Percentiles rank a stretch among this genome's conserved stretches.
phyloP scores from a whole-genome alignment of 2,113 vertebrate species.

The Cottus gobio region DNA sequence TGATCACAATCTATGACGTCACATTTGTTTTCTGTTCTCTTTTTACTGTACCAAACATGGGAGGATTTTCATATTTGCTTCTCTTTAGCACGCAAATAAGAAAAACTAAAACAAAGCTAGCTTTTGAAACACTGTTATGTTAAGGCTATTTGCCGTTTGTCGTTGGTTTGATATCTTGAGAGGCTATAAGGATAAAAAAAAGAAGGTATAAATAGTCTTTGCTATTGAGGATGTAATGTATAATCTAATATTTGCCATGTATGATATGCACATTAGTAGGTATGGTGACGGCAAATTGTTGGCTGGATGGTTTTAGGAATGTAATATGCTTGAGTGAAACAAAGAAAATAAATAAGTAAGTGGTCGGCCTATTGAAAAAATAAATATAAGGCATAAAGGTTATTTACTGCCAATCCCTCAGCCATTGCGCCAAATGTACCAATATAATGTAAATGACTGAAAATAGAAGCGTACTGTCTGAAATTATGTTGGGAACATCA shows the following conservation, averaged over 20 bases:
- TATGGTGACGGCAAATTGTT: constrained; percentile 35
- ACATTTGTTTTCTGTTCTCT: constrained; percentile 54
- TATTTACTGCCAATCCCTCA: constrained; percentile 7
- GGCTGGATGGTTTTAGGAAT: constrained; percentile 26
- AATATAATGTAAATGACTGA: constrained; percentile 5
- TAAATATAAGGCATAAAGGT: neutral
- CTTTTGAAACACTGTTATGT: constrained; percentile 38
- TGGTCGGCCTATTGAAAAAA: neutral
- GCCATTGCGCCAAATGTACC: neutral
- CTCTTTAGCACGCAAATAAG: constrained; percentile 25
- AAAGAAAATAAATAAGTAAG: constrained; percentile 7
- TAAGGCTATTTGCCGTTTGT: constrained; percentile 42
- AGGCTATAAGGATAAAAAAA: constrained; percentile 21
- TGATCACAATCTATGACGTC: constrained; percentile 54
- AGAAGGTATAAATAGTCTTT: constrained; percentile 51
- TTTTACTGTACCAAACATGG: constrained; percentile 53
- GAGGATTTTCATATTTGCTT: constrained; percentile 63
- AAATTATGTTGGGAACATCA: neutral
- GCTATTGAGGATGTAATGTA: constrained; percentile 48
- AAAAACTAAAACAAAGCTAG: constrained; percentile 37
- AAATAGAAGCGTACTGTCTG: neutral
- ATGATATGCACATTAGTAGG: constrained; percentile 38
- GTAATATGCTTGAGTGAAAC: constrained; percentile 22
- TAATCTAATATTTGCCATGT: constrained; percentile 35
- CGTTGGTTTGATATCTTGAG: constrained; percentile 57